phyloP scores from a whole-genome alignment of 2,797 vertebrate species.

The Molossus molossus region DNA sequence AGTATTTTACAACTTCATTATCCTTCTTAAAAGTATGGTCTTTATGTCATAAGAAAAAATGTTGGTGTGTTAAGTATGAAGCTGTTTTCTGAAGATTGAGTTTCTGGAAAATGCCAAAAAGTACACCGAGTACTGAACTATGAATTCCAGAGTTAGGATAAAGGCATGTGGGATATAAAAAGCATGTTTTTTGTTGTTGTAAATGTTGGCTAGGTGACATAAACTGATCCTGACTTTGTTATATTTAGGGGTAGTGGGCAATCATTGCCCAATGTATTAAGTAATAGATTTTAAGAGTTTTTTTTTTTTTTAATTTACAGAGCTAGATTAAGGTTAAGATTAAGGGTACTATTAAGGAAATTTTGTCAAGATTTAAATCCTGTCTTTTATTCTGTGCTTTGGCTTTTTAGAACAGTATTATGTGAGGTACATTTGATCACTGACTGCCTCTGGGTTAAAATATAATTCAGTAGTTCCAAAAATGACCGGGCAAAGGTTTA shows the following conservation, averaged over 20 bases:
- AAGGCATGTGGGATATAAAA: constrained; percentile 85
- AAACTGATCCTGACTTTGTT: constrained; percentile 25
- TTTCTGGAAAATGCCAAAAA: constrained; percentile 84
- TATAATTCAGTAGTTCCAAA: constrained; percentile 44
- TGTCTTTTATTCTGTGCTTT: constrained; percentile 51
- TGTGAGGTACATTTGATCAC: constrained; percentile 43
- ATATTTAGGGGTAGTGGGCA: not conserved
- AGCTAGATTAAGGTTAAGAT: constrained; percentile 39
- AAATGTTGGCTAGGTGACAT: constrained; percentile 82
- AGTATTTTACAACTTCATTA: constrained; percentile 52
- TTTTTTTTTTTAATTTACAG: not conserved
- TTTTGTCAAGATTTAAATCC: constrained; percentile 19
- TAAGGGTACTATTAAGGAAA: constrained; percentile 41
- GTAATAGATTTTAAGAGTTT: not conserved
- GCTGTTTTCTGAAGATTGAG: constrained; percentile 73
- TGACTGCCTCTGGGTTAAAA: constrained; percentile 20
- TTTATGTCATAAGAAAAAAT: constrained; percentile 81
- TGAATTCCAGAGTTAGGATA: constrained; percentile 87
- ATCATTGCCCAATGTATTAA: not conserved
- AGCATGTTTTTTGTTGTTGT: constrained; percentile 83
- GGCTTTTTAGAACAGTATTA: not conserved
- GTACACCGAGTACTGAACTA: constrained; percentile 87
- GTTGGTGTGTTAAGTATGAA: constrained; percentile 81
- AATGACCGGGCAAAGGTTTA: constrained; percentile 34
- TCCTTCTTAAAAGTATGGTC: constrained; percentile 48